These are phyloP conservation scores for Cassiopea andromeda DNA, from an alignment of 30 jellyfish, hydroid and myxozoan species.

Conservation along the genomic window DNA sequence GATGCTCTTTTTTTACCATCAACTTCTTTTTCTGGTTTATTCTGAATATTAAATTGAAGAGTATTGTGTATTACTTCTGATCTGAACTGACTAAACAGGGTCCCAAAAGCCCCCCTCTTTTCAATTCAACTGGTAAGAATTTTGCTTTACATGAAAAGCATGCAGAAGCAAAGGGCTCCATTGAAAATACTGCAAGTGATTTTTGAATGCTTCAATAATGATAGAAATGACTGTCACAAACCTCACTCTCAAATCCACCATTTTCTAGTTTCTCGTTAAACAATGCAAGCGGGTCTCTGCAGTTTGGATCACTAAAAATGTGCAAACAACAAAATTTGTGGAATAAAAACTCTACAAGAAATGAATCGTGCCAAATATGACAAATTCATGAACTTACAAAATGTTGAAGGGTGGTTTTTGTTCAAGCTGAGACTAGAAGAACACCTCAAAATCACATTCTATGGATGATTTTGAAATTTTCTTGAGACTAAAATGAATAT, in stretches of 20 bases:
- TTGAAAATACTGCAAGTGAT: no score
- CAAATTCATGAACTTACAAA: neutral
- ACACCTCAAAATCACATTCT: no score
- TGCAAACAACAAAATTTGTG: neutral
- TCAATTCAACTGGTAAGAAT: no score
- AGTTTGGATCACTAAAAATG: conserved; percentile 41
- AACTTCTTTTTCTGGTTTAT: conserved; percentile 2
- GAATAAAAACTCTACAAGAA: neutral
- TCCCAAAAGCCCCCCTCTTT: no score
- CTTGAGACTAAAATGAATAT: no score
- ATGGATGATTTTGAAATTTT: no score
- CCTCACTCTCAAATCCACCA: conserved; percentile 64
- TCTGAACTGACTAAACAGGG: neutral
- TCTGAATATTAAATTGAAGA: neutral
- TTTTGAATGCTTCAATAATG: no score
- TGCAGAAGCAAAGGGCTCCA: no score
- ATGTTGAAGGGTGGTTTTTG: no score
- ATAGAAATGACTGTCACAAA: neutral
- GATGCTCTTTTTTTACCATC: neutral
- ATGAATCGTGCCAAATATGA: neutral
- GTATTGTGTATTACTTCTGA: neutral
- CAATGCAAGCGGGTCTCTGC: conserved; percentile 56
- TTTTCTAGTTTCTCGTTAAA: conserved; percentile 54
- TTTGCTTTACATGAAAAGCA: no score
- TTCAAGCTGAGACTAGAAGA: no score